phyloP scores from a whole-genome alignment of 2,113 vertebrate genomes.

The Tachysurus vachellii region DNA sequence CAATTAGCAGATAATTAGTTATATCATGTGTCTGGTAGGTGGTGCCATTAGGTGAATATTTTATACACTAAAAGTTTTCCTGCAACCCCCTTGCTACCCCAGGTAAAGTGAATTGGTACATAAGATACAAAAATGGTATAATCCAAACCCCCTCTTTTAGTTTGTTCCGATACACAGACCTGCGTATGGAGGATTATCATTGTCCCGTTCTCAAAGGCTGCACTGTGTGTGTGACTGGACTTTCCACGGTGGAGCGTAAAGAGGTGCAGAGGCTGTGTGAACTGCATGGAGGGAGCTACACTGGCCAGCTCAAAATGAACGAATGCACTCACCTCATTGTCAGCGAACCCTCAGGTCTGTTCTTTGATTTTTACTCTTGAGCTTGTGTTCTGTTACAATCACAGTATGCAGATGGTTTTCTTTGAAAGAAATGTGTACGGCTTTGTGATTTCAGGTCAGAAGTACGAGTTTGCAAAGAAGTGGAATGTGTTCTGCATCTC shows the following conservation, averaged over 20 bases:
- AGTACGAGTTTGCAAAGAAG: conserved; percentile 92
- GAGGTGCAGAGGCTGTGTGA: conserved; percentile 87
- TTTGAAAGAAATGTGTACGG: neutral
- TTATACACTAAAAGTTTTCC: too few species aligned
- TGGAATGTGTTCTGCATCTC: conserved; percentile 97
- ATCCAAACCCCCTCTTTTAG: conserved; percentile 58
- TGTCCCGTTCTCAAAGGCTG: conserved; percentile 92
- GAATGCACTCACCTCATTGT: conserved; percentile 97
- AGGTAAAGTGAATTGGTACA: neutral
- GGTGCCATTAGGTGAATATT: too few species aligned
- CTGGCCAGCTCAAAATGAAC: conserved; percentile 93
- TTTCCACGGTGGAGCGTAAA: conserved; percentile 81
- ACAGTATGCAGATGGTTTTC: neutral
- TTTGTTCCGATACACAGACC: conserved; percentile 82
- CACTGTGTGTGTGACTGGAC: conserved; percentile 89
- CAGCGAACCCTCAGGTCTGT: conserved; percentile 85
- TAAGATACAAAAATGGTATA: too few species aligned
- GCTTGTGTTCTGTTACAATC: neutral
- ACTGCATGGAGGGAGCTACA: conserved; percentile 86
- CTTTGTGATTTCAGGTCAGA: conserved; percentile 80
- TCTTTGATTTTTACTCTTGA: neutral
- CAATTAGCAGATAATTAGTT: too few species aligned
- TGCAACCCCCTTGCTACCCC: too few species aligned
- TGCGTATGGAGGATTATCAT: conserved; percentile 77
- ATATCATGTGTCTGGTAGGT: too few species aligned